Evolutionary conservation across 2,797 vertebrate genomes (phyloP), one percentile per base, ranked within the genome.

Genomic region (Phalloptychus januarius): DNA sequence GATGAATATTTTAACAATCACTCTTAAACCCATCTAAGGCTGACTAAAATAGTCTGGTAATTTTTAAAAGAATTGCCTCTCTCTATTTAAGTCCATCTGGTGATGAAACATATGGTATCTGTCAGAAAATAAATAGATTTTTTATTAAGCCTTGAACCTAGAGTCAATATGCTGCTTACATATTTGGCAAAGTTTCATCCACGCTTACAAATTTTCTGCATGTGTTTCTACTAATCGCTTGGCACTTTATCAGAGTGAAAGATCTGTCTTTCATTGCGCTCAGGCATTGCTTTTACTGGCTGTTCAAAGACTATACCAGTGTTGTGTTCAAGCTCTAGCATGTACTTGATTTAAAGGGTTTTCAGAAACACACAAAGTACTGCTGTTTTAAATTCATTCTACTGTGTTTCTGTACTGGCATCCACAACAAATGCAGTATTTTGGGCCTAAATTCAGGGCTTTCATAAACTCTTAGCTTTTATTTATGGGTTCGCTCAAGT

Each of bases 161-260:
- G 76, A 82, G 71, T 84, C 63, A 75, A 58, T 80, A 73, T 81
- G 61, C 31, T 71, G 33, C 76, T 71, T 75, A 61, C 44, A 77
- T 74, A 42, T 69, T 76, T 76, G 76, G 46, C 72, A 67, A 79
- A 38, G 48, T 81, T 70, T 83, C 69, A 75, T 54, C 61, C 15
- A 50, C 48, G 52, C 69, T 76, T 72, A 67, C 25, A 87, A 78
- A 79, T 61, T 58, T 50, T 2, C 75, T 84, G 72, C 75, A 76
- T 85, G 75, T 85, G 81, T 81, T 85, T 12, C 74, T 74, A 36
- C 56, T 54, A 46, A 86, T 76, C 50, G 11, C 72, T 85, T 83
- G 48, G 79, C 77, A n/a, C n/a, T n/a, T n/a, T n/a, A n/a, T n/a
- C n/a, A 86, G 50, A 69, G 28, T 20, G 7, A 79, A 58, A 31